A percentile compares a stretch with the other conserved stretches of the same genome.
These are phyloP conservation scores for Bellardia bayeri DNA, from an alignment of 2,888 invertebrate species.

Conservation along the genomic window DNA sequence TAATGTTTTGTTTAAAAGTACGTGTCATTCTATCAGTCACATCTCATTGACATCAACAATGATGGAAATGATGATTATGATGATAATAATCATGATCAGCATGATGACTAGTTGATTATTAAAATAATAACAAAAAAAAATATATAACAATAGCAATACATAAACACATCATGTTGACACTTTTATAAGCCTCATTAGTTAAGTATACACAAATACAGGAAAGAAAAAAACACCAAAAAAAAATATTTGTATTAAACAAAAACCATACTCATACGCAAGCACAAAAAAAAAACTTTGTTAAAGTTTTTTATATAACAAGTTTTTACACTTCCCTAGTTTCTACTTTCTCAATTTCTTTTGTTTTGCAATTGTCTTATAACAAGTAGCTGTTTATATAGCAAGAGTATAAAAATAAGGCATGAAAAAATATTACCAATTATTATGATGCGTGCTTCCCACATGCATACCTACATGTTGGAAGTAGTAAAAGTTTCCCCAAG, in stretches of 20 bases:
- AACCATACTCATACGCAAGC: background rate
- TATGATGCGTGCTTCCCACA: slow-evolving; percentile 3
- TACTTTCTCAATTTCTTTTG: background rate
- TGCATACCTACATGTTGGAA: background rate
- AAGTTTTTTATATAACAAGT: slow-evolving; percentile 26
- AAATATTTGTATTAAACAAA: slow-evolving; percentile 6
- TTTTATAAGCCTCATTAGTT: slow-evolving; percentile 81
- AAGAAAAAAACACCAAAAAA: background rate
- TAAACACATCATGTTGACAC: slow-evolving; percentile 76
- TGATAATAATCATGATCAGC: slow-evolving; percentile 22
- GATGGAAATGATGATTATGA: slow-evolving; percentile 11
- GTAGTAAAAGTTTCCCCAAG: slow-evolving; percentile 14
- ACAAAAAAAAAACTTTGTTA: slow-evolving; percentile 3
- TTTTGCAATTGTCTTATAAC: background rate
- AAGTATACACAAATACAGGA: slow-evolving; percentile 38
- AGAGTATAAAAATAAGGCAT: background rate
- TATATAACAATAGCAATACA: slow-evolving; percentile 11
- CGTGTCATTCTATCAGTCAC: slow-evolving; percentile 49
- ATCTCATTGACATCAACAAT: slow-evolving; percentile 54
- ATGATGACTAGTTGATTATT: slow-evolving; percentile 54
- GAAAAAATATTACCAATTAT: slow-evolving; percentile 39
- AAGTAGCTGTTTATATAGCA: slow-evolving; percentile 11
- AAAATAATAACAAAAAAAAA: background rate
- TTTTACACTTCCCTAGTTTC: background rate
- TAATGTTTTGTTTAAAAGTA: slow-evolving; percentile 17